Base-by-base conservation (phyloP, 2,113 vertebrate species). In the Hippocampus mohnikei region DNA sequence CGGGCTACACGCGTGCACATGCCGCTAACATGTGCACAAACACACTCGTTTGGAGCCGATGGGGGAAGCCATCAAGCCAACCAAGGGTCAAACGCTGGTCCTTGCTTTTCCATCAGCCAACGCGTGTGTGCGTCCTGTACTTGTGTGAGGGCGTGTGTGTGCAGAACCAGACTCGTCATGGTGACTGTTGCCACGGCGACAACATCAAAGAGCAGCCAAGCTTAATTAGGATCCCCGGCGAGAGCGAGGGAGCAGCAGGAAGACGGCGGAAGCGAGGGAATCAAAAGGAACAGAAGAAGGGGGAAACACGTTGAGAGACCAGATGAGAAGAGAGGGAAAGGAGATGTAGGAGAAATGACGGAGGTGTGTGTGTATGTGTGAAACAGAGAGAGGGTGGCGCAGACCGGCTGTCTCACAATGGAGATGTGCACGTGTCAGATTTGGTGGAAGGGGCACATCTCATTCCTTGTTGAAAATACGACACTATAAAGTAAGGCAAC, bases 171-270 rank as follows among this genome's bases (percentile, higher is more conserved):
- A 86, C 89, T 93, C 82, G 91, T 93, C 92, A 92, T 93, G 92
- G 92, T 91, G 92, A 93, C 92, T 92, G 92, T 93, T 93, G 92
- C 92, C 92, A 92, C 89, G 92, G 89, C 89, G 87, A 93, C 92
- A 92, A 92, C 92, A 92, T 93, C 92, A 93, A 93, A 93, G 91
- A 92, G 87, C 91, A 93, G 91, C 92, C 90, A 92, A 92, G 92
- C 92, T 92, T 93, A 93, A 93, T 93, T 92, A 92, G 92, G 91
- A 89, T 91, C 90, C 91, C 92, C 87, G 87, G 91, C 33, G 89
- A 85, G 90, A 80, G 84, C 87, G 81, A 61, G 73, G 81, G 79
- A 69, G 81, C 83, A 73, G 12, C 50, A 62, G 55, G 52, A 25
- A 75, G 41, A 74, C 56, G 69, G 73, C 61, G 46, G 66, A 66